These are phyloP conservation scores for Eublepharis macularius DNA, from an alignment of 2,113 vertebrate species.

Conservation along the genomic window DNA sequence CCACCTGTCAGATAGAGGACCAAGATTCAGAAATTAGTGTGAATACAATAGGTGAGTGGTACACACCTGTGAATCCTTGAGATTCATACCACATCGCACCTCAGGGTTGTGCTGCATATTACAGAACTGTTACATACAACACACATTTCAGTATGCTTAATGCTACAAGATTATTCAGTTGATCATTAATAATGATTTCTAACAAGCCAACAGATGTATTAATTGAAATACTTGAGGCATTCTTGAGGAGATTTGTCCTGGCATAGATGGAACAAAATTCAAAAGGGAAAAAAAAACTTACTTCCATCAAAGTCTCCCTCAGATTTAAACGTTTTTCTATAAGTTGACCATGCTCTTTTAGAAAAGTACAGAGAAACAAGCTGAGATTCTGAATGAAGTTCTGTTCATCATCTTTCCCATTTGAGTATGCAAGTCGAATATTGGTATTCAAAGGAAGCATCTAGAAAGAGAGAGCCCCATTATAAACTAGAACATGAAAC, in stretches of 20 bases:
- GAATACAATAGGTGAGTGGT: neutral
- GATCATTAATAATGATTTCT: neutral
- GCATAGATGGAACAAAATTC: neutral
- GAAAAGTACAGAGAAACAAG: conserved; percentile 97
- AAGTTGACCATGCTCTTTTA: conserved; percentile 96
- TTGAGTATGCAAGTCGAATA: conserved; percentile 94
- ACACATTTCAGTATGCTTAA: neutral
- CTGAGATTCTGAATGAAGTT: conserved; percentile 99
- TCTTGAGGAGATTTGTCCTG: neutral
- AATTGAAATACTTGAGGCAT: neutral
- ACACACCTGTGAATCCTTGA: neutral
- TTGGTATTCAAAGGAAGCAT: conserved; percentile 99
- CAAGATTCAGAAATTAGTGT: neutral
- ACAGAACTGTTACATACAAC: neutral
- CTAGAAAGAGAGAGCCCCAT: conserved; percentile 66
- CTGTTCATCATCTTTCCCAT: conserved; percentile 98
- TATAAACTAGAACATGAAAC: neutral
- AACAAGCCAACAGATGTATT: neutral
- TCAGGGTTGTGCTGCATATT: too few relatives aligned
- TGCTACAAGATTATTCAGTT: neutral
- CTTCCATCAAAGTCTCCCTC: conserved; percentile 97
- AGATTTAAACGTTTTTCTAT: conserved; percentile 96
- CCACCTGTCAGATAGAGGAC: neutral
- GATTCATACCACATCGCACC: too few relatives aligned
- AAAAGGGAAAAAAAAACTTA: conserved; percentile 46